Evolutionary conservation across 2,797 vertebrate species (phyloP).

Genomic region (Danio aesculapii): DNA sequence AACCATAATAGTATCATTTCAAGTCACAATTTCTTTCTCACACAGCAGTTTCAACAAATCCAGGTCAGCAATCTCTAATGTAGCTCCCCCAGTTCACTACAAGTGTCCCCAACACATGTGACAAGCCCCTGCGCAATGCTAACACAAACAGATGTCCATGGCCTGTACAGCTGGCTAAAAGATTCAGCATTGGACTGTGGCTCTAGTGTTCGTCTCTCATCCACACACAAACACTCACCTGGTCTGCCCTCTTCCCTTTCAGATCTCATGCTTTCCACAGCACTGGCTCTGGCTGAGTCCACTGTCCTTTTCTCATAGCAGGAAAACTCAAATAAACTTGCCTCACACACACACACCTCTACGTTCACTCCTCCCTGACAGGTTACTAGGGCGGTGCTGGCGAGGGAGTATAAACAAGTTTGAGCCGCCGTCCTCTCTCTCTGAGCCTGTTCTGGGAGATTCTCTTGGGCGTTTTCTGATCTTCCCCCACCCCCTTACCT

Average conservation of each 20-base stretch:
- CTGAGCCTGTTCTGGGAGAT: conserved; percentile 66
- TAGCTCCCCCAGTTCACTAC: not conserved
- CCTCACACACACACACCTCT: not conserved
- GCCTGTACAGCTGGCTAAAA: not conserved
- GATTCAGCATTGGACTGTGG: not conserved
- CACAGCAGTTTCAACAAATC: not conserved
- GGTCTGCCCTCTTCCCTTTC: conserved; percentile 77
- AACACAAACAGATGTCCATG: conserved; percentile 4
- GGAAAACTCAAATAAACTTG: conserved; percentile 56
- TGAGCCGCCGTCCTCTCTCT: conserved; percentile 45
- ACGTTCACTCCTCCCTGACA: conserved; percentile 73
- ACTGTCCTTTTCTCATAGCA: conserved; percentile 79
- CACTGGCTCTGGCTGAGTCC: conserved; percentile 73
- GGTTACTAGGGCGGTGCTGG: conserved; percentile 72
- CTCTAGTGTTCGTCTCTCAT: not conserved
- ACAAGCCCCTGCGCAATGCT: not conserved
- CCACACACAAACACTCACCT: conserved; percentile 70
- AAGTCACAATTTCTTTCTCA: not conserved
- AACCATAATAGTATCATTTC: not conserved
- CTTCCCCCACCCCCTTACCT: conserved; percentile 47
- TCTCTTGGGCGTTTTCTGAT: conserved; percentile 59
- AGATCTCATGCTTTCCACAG: conserved; percentile 76
- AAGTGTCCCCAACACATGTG: not conserved
- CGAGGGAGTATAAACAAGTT: conserved; percentile 46
- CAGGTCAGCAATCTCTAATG: not conserved